A percentile compares a stretch with the other conserved stretches of the same genome.
phyloP scores from a whole-genome alignment of 2,113 vertebrate genomes.

The Hippocampus mohnikei region DNA sequence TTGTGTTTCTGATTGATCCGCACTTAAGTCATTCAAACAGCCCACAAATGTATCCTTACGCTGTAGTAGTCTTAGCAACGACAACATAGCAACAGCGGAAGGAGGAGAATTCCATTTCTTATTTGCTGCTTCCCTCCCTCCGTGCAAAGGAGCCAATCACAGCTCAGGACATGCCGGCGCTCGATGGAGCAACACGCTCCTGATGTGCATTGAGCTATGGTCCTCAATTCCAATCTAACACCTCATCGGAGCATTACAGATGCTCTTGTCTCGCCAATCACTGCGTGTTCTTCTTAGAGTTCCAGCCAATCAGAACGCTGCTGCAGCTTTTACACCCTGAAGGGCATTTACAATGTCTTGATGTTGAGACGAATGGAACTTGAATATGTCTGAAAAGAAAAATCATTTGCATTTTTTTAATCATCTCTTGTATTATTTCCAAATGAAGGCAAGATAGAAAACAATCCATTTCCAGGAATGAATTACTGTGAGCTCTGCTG shows the following conservation, averaged over 20 bases:
- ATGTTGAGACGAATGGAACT: constrained; percentile 12
- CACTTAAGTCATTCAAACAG: constrained; percentile 15
- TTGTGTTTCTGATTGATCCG: constrained; percentile 5
- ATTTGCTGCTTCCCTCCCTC: constrained; percentile 65
- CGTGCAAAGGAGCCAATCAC: constrained; percentile 66
- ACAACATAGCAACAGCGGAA: constrained; percentile 72
- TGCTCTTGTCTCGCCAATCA: constrained; percentile 52
- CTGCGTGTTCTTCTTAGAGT: constrained; percentile 21
- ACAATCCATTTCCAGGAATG: neutral
- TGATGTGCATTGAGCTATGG: constrained; percentile 30
- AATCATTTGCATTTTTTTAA: neutral
- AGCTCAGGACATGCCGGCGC: constrained; percentile 55
- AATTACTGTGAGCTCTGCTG: neutral
- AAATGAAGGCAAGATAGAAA: neutral
- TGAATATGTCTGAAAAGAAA: neutral
- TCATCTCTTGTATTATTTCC: neutral
- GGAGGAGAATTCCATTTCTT: constrained; percentile 62
- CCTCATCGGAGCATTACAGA: constrained; percentile 49
- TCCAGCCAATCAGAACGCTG: constrained; percentile 39
- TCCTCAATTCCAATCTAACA: constrained; percentile 51
- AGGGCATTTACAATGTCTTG: constrained; percentile 12
- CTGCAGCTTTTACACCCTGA: constrained; percentile 12
- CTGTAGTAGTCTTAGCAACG: constrained; percentile 54
- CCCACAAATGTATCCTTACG: constrained; percentile 36
- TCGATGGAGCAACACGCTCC: constrained; percentile 34